These are phyloP conservation scores for Dryocosmus kuriphilus DNA, from an alignment of 2,888 invertebrate genomes.

Conservation along the genomic window DNA sequence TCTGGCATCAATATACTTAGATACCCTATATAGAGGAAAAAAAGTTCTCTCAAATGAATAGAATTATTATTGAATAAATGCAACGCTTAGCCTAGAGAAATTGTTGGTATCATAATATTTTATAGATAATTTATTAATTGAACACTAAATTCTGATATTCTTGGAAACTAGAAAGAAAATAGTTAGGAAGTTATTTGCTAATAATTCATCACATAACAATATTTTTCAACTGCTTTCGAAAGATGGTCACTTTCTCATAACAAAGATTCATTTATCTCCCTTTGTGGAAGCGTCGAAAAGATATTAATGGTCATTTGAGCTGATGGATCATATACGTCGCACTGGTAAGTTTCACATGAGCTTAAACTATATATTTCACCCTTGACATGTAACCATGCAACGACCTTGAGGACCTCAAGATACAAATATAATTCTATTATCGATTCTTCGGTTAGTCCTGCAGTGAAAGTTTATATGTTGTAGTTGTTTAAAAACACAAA, in stretches of 20 bases:
- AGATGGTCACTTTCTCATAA: neutral
- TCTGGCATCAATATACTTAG: neutral
- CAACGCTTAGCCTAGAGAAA: too few relatives aligned
- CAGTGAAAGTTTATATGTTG: constrained; percentile 2
- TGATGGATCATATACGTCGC: neutral
- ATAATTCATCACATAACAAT: neutral
- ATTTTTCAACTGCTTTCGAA: neutral
- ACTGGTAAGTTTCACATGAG: neutral
- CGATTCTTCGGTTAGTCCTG: constrained; percentile 11
- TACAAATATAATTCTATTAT: constrained; percentile 12
- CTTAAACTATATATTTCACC: constrained; percentile 15
- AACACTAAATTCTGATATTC: too few relatives aligned
- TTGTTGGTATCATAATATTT: too few relatives aligned
- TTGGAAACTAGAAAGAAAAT: neutral
- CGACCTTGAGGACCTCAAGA: constrained; percentile 22
- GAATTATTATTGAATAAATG: too few relatives aligned
- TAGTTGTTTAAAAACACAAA: neutral
- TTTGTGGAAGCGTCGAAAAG: neutral
- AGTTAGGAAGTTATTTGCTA: neutral
- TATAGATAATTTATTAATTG: too few relatives aligned
- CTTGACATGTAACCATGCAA: constrained; percentile 19
- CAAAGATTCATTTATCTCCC: constrained; percentile 3
- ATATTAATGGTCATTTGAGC: neutral
- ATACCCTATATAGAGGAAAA: neutral
- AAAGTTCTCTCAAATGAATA: neutral